These are phyloP conservation scores for Lathamus discolor DNA, from an alignment of 2,113 vertebrate genomes.

Conservation along the genomic window DNA sequence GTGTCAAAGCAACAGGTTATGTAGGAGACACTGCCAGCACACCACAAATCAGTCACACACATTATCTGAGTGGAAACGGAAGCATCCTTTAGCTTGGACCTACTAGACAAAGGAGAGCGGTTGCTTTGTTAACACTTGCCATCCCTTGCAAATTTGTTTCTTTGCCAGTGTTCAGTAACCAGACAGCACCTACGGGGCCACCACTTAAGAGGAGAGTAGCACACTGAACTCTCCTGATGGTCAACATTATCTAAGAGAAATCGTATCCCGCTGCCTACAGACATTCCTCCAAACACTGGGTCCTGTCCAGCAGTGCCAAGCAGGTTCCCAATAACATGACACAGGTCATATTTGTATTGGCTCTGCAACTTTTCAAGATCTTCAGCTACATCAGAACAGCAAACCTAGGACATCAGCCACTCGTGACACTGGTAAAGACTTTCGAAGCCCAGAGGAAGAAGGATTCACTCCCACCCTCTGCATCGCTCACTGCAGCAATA, in stretches of 20 bases:
- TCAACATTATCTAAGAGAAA: background rate
- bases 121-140: background rate
- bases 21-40: background rate
- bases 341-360: background rate
- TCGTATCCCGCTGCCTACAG: background rate
- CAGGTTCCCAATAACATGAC: background rate
- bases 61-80: background rate
- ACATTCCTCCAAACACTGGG: background rate
- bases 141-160: background rate
- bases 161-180: background rate
- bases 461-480: background rate
- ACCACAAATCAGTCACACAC: accelerated
- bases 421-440: background rate
- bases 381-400: background rate
- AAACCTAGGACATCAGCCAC: background rate
- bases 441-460: background rate
- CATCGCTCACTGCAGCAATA: background rate
- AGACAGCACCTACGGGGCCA: background rate
- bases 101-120: background rate
- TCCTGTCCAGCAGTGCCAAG: background rate
- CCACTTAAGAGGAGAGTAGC: background rate
- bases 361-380: background rate
- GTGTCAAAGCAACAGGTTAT: background rate
- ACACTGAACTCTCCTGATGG: background rate
- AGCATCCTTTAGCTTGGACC: background rate